Conservation (phyloP, 2,113 vertebrate genomes). For the Paedocypris sp. region DNA sequence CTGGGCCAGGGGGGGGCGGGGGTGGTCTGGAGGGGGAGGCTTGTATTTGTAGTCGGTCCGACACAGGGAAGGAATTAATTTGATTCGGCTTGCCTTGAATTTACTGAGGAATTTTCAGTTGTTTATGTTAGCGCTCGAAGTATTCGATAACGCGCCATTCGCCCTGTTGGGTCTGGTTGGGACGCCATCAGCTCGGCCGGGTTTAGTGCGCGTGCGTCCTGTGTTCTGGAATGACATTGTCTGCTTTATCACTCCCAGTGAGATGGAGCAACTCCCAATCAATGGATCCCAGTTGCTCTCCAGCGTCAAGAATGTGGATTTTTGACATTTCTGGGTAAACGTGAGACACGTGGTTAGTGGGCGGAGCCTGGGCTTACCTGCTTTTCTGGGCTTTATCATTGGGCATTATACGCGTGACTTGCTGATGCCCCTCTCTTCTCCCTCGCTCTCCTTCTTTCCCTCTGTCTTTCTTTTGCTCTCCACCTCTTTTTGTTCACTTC, state of each 20-base stretch:
- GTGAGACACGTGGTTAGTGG: too few relatives aligned
- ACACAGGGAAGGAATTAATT: not conserved
- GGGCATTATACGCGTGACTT: too few relatives aligned
- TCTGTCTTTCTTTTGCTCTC: too few relatives aligned
- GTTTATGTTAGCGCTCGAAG: not conserved
- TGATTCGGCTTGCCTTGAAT: not conserved
- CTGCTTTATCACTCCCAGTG: not conserved
- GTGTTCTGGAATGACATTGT: not conserved
- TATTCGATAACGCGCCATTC: not conserved
- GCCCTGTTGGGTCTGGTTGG: not conserved
- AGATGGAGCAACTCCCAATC: not conserved
- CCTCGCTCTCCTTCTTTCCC: too few relatives aligned
- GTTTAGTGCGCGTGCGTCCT: not conserved
- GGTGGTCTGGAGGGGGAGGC: not conserved
- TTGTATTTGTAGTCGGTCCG: conserved; percentile 2
- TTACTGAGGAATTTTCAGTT: not conserved
- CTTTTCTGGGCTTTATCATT: too few relatives aligned
- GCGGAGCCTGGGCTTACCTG: too few relatives aligned
- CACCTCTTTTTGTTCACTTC: too few relatives aligned
- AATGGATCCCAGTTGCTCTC: not conserved
- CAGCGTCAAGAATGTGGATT: too few relatives aligned
- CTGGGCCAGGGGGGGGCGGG: conserved; percentile 5
- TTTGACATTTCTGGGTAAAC: too few relatives aligned
- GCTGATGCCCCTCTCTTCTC: too few relatives aligned
- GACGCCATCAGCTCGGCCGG: not conserved